phyloP scores from a whole-genome alignment of 1,140 invertebrate genomes.

The Archivesica marissinica region DNA sequence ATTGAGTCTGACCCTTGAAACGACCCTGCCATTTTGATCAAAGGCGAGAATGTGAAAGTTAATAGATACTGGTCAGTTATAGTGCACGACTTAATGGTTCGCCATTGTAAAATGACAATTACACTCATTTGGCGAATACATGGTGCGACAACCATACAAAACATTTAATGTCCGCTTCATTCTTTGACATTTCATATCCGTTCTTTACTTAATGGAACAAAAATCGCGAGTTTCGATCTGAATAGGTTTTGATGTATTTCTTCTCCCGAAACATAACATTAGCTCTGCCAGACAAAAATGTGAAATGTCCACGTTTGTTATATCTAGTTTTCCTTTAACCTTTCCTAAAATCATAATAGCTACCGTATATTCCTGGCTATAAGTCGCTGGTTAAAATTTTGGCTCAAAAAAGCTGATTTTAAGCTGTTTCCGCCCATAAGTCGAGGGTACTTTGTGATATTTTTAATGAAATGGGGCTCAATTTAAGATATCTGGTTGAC shows the following conservation, averaged over 20 bases:
- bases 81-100: background rate
- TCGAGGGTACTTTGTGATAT: too few relatives aligned
- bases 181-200: constrained; percentile 15
- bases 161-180: constrained; percentile 13
- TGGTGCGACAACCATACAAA: background rate
- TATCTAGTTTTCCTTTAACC: too few relatives aligned
- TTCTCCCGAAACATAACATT: background rate
- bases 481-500: too few relatives aligned
- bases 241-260: constrained; percentile 1
- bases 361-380: too few relatives aligned
- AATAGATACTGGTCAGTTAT: background rate
- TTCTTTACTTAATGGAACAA: constrained; percentile 1
- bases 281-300: background rate
- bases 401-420: too few relatives aligned
- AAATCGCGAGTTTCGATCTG: background rate
- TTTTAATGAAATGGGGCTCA: too few relatives aligned
- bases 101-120: constrained; percentile 19
- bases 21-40: background rate
- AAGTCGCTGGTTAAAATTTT: too few relatives aligned
- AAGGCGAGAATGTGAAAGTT: constrained; percentile 1
- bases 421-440: too few relatives aligned
- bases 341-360: background rate
- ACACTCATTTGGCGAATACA: constrained; percentile 33
- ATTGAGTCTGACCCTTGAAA: constrained; percentile 10
- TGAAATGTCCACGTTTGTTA: background rate